These are phyloP conservation scores for Coreius guichenoti DNA, from an alignment of 2,797 vertebrate species.

Conservation along the genomic window DNA sequence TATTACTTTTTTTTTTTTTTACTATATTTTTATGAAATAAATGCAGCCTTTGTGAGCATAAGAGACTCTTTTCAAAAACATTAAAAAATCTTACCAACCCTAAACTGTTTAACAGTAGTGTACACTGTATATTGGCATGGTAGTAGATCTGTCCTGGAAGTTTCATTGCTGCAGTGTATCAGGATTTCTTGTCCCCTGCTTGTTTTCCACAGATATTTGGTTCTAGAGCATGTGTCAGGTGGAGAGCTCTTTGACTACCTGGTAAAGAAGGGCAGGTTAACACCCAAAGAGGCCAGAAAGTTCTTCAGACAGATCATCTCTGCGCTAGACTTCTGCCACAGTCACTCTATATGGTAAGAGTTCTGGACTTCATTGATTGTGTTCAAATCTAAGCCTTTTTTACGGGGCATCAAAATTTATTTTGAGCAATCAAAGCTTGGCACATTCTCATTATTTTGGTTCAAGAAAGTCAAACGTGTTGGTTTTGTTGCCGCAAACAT, in stretches of 20 bases:
- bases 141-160: background rate
- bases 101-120: background rate
- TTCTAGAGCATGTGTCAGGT: slow-evolving; percentile 97
- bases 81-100: background rate
- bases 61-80: too few relatives aligned
- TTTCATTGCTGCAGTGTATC: background rate
- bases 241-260: slow-evolving; percentile 98
- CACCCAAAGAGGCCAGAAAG: slow-evolving; percentile 97
- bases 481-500: slow-evolving; percentile 5
- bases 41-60: too few relatives aligned
- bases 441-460: background rate
- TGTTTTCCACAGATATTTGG: slow-evolving; percentile 86
- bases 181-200: background rate
- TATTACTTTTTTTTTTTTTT: background rate
- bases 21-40: background rate
- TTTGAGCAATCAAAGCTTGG: slow-evolving; percentile 1
- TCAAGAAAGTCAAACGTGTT: slow-evolving; percentile 35
- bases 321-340: slow-evolving; percentile 98
- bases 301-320: slow-evolving; percentile 99
- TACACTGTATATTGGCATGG: background rate
- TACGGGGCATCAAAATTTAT: background rate
- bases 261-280: slow-evolving; percentile 96
- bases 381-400: background rate
- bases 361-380: background rate
- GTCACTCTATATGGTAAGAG: slow-evolving; percentile 96